A percentile compares a stretch with the other conserved stretches of the same genome.
phyloP scores from a whole-genome alignment of 1,140 invertebrate genomes.

The Campoletis sonorensis region DNA sequence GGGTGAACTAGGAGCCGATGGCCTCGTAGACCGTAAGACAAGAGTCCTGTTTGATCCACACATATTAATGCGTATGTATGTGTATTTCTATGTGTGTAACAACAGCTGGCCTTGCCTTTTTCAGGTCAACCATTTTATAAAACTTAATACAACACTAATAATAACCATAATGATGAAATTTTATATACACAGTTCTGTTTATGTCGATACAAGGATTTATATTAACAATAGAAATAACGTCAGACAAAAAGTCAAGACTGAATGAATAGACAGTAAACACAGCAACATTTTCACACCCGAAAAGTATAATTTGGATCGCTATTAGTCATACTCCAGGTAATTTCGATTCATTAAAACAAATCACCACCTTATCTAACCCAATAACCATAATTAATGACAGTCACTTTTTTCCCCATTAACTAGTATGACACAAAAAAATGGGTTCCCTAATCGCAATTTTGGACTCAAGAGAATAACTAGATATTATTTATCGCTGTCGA shows the following conservation, averaged over 20 bases:
- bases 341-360: too few species aligned
- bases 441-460: neutral
- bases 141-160: neutral
- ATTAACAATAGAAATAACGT: neutral
- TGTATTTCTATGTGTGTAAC: neutral
- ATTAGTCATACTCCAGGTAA: too few species aligned
- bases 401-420: neutral
- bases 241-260: too few species aligned
- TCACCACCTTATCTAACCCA: too few species aligned
- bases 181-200: neutral
- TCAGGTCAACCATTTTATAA: neutral
- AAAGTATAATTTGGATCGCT: too few species aligned
- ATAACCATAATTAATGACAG: neutral
- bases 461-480: neutral
- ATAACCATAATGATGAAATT: too few species aligned
- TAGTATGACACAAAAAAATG: neutral
- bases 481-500: neutral
- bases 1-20: slow-evolving; percentile 6
- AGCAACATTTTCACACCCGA: too few species aligned
- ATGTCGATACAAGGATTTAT: neutral
- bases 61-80: neutral
- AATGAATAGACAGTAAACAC: too few species aligned
- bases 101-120: slow-evolving; percentile 6
- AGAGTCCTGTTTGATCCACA: neutral
- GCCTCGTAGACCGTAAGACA: slow-evolving; percentile 13